Evolutionary conservation across 2,888 invertebrate genomes (phyloP).

Genomic region (Thelaira solivaga): DNA sequence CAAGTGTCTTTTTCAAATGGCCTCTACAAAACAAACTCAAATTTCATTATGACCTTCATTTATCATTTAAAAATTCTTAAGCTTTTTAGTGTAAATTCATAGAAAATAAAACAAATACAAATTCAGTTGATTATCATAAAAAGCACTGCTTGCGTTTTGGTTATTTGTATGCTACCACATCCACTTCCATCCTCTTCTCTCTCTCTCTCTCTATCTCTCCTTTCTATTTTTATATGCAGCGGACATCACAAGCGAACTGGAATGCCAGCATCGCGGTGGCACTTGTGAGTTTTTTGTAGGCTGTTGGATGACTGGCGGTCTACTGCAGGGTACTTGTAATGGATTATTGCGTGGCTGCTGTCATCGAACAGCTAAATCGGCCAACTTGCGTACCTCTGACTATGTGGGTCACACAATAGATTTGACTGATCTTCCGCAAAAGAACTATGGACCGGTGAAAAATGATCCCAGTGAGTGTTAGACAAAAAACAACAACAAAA

Average conservation of each 20-base stretch:
- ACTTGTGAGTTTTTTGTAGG: conserved; percentile 94
- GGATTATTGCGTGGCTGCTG: conserved; percentile 91
- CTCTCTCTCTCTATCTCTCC: conserved; percentile 59
- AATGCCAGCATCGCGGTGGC: conserved; percentile 80
- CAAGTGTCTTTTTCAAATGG: no score
- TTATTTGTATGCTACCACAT: conserved; percentile 53
- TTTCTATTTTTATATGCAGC: conserved; percentile 68
- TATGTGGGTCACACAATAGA: conserved; percentile 81
- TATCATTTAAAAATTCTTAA: background rate
- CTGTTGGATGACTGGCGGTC: conserved; percentile 93
- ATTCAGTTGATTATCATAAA: background rate
- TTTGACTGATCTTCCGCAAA: conserved; percentile 80
- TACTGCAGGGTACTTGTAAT: conserved; percentile 90
- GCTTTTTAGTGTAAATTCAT: background rate
- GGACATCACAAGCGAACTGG: conserved; percentile 75
- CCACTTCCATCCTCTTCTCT: conserved; percentile 43
- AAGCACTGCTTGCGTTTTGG: conserved; percentile 35
- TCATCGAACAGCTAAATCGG: conserved; percentile 84
- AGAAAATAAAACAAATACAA: no score
- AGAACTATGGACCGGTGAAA: conserved; percentile 84
- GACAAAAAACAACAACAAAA: conserved; percentile 33
- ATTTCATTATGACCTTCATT: no score
- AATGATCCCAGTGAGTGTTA: conserved; percentile 87
- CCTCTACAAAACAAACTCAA: no score
- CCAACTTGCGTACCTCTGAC: conserved; percentile 82